A percentile compares a stretch with the other conserved stretches of the same genome.
These are phyloP conservation scores for Rana temporaria DNA, from an alignment of 2,113 vertebrate species.

Conservation along the genomic window DNA sequence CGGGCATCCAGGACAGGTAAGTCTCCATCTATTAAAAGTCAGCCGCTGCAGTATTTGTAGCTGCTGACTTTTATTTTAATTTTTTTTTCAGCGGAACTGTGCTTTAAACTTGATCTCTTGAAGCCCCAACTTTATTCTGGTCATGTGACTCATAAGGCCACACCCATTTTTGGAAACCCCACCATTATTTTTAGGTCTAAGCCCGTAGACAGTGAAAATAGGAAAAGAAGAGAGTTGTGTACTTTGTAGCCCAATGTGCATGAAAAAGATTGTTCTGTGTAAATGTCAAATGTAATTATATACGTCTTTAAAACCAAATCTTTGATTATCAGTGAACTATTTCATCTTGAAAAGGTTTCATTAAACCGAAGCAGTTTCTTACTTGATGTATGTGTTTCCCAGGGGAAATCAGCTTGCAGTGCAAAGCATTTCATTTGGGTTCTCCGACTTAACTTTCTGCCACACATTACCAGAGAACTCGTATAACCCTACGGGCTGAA, in stretches of 20 bases:
- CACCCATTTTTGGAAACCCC: too few species aligned
- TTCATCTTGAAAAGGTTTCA: conserved; percentile 74
- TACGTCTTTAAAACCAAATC: conserved; percentile 68
- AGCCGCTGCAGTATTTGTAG: too few species aligned
- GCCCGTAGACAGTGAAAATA: too few species aligned
- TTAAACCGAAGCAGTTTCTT: conserved; percentile 72
- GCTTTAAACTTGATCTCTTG: too few species aligned
- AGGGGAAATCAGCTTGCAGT: conserved; percentile 71
- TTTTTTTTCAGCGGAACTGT: too few species aligned
- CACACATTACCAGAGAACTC: conserved; percentile 71
- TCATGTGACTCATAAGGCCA: too few species aligned
- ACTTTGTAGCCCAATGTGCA: conserved; percentile 68
- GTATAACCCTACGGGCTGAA: conserved; percentile 67
- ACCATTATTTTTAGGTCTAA: too few species aligned
- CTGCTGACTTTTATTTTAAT: too few species aligned
- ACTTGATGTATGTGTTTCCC: conserved; percentile 70
- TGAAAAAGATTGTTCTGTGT: conserved; percentile 71
- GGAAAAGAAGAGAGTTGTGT: too few species aligned
- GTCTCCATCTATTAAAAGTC: too few species aligned
- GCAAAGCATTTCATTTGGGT: conserved; percentile 71
- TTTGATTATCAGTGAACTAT: conserved; percentile 74
- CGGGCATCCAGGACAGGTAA: too few species aligned
- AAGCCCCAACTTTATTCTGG: too few species aligned
- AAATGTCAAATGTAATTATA: conserved; percentile 74
- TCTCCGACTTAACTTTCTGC: conserved; percentile 72